phyloP scores from a whole-genome alignment of 1,140 invertebrate species.

The Ceratina australensis region DNA sequence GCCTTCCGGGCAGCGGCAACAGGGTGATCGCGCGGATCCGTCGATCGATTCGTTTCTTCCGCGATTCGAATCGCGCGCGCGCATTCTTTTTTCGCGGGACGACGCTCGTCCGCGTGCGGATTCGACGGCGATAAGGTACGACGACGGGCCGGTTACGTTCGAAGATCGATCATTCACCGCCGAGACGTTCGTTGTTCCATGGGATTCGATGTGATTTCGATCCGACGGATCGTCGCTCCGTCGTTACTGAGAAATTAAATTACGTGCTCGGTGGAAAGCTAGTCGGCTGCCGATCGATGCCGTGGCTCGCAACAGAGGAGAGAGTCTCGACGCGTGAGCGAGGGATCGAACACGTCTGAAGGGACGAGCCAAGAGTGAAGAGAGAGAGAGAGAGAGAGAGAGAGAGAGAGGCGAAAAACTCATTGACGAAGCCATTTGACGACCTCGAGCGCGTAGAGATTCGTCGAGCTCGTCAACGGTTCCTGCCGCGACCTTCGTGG shows the following conservation, averaged over 20 bases:
- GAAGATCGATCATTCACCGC: no score
- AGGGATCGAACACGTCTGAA: not conserved
- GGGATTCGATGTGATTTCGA: conserved; percentile 9
- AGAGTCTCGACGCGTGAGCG: conserved; percentile 18
- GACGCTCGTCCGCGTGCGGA: not conserved
- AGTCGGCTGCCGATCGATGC: conserved; percentile 61
- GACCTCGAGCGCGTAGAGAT: conserved; percentile 34
- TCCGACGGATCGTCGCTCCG: conserved; percentile 28
- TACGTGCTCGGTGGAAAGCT: conserved; percentile 55
- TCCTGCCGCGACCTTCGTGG: conserved; percentile 29
- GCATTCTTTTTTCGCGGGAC: not conserved
- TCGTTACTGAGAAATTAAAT: conserved; percentile 62
- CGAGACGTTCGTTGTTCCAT: not conserved
- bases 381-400: not conserved
- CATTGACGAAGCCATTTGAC: conserved; percentile 13
- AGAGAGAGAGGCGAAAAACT: conserved; percentile 3
- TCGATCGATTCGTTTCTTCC: no score
- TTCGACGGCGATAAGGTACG: not conserved
- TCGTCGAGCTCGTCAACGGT: conserved; percentile 43
- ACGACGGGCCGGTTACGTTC: not conserved
- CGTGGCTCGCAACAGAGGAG: conserved; percentile 55
- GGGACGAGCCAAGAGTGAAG: not conserved
- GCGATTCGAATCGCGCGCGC: no score
- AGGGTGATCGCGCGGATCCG: not conserved
- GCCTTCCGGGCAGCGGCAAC: not conserved